phyloP scores from a whole-genome alignment of 2,113 vertebrate genomes.

The Grantiella picta region DNA sequence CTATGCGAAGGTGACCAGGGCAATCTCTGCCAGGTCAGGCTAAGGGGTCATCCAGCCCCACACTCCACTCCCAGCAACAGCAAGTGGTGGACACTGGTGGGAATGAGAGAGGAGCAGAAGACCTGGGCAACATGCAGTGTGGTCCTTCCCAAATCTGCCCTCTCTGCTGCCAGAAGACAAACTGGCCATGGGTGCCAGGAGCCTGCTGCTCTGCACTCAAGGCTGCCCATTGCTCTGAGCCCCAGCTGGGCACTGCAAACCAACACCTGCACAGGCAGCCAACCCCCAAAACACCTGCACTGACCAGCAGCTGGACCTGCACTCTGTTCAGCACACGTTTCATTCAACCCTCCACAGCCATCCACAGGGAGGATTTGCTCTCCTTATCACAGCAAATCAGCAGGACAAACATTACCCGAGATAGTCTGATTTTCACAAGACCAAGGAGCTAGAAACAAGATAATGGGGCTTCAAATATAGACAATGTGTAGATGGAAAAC shows the following conservation, averaged over 20 bases:
- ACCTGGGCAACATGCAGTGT: rapidly evolving
- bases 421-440: background rate
- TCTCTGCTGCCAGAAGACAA: background rate
- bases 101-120: background rate
- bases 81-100: background rate
- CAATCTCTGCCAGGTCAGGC: background rate
- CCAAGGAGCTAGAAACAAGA: background rate
- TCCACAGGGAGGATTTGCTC: background rate
- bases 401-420: background rate
- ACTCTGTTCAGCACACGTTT: background rate
- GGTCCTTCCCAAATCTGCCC: background rate
- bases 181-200: background rate
- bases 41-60: background rate
- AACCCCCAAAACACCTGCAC: background rate
- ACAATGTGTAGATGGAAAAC: background rate
- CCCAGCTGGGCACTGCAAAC: background rate
- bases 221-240: constrained; percentile 6
- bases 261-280: background rate
- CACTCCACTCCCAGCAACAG: background rate
- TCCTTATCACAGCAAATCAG: background rate
- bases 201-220: background rate
- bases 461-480: background rate
- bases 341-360: background rate
- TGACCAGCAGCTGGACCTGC: background rate
- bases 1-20: background rate